Base-by-base conservation (phyloP, 2,888 invertebrate genomes). In the Trichogramma dendrolimi region DNA sequence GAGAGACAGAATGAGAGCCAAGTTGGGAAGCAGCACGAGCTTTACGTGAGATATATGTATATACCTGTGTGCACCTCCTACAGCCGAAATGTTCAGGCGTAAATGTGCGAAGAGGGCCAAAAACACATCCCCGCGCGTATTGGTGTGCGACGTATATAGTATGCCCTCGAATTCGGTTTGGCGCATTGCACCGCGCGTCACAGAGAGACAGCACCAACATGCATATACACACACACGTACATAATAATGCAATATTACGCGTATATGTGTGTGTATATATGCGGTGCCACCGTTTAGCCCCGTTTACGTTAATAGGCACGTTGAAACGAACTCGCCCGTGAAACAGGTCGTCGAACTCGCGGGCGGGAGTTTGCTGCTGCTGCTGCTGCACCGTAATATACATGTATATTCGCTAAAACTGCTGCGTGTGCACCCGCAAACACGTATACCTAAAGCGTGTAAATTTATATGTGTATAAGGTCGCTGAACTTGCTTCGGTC, bases 271-370 rank as follows among this genome's bases (percentile, higher is more conserved):
- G 14, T 38, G 49, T 39, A 44, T 51, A 8, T 4, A 6, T 10
- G 39, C 43, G 6, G 69, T 64, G 67, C 71, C 65, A 67, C 63
- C 66, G 68, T 69, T 72, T 70, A 70, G 70, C 71, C 72, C 69
- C 70, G 69, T 71, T 69, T 68, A 67, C 69, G 71, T 72, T 70
- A 72, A 72, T 73, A 71, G 68, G 62, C 69, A 72, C 66, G 70
- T 70, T 68, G 66, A 65, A 61, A 60, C 58, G 60, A 64, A 67
- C 67, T 64, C 70, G 68, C 69, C 67, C 72, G 67, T 71, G 70
- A 73, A 70, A 67, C 69, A 63, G 72, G 71, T 71, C 73, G 67
- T 70, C 68, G 69, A 73, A 71, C 73, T 69, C 63, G 7, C 38
- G 7, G 55, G 40, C 62, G 57, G 60, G 38, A 38, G 4, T 46